These are phyloP conservation scores for Nephotettix cincticeps DNA, from an alignment of 1,140 invertebrate genomes.

Conservation along the genomic window DNA sequence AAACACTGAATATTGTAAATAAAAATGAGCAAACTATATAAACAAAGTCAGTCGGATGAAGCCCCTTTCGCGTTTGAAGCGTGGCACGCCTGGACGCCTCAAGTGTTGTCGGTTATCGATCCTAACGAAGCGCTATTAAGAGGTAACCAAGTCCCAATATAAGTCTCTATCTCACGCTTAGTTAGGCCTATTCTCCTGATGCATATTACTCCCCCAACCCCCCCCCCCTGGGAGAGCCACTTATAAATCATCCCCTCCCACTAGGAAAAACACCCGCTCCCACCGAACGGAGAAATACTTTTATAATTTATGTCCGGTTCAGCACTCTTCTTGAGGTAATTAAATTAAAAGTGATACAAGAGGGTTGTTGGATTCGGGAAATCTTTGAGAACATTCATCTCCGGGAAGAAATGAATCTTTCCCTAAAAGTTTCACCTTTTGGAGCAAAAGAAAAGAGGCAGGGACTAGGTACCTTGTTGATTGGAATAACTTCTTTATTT, in stretches of 20 bases:
- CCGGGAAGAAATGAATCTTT: too few species aligned
- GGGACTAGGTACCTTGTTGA: too few species aligned
- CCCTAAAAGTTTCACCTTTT: too few species aligned
- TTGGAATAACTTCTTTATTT: too few species aligned
- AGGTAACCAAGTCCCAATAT: not conserved
- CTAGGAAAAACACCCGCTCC: not conserved
- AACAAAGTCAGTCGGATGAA: too few species aligned
- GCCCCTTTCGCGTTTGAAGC: too few species aligned
- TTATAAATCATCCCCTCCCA: constrained; percentile 12
- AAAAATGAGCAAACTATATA: too few species aligned
- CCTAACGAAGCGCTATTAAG: not conserved
- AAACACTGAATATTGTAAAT: too few species aligned
- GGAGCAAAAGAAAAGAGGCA: too few species aligned
- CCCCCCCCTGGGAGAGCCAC: not conserved
- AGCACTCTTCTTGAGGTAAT: constrained; percentile 5
- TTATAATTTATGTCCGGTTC: constrained; percentile 22
- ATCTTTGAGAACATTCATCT: too few species aligned
- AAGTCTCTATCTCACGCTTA: constrained; percentile 9
- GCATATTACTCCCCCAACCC: not conserved
- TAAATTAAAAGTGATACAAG: constrained; percentile 20
- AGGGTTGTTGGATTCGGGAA: not conserved
- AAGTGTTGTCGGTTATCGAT: too few species aligned
- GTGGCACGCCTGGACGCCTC: too few species aligned
- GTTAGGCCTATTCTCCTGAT: constrained; percentile 14
- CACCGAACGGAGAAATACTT: not conserved